Base-by-base conservation (phyloP, 2,797 vertebrate species). In the Pangasius macronema region DNA sequence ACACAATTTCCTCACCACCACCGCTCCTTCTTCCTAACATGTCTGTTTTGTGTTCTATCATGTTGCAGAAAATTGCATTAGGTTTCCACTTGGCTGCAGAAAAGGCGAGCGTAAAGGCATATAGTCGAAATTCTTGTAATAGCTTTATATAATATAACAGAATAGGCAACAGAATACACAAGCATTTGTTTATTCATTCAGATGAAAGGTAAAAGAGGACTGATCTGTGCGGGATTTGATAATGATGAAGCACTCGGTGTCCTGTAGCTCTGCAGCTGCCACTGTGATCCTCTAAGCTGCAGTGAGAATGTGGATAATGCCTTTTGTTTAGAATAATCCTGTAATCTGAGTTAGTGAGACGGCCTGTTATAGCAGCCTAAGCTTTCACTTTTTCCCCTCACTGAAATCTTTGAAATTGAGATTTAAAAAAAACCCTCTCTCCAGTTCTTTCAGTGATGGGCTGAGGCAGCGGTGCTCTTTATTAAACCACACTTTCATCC, bases 291-390 rank as follows among this genome's bases (percentile, higher is more conserved):
- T 89, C 92, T 95, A 95, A 95, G 92, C 93, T 95, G 93, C 93
- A 93, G 93, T 93, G 88, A 89, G 93, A 95, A 93, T 94, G 94
- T 94, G 93, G 92, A 92, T 96, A 95, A 95, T 95, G 94, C 94
- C 95, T 94, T 96, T 96, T 96, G 95, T 96, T 94, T 95, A 91
- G 89, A 93, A 94, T 96, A 96, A 96, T 96, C 95, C 96, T 90
- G 93, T 95, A 95, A 96, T 95, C 94, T 93, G 91, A 93, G 95
- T 94, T 94, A 95, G 94, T 95, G 95, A 96, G 94, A 94, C 90
- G 94, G 94, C 95, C 94, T 93, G 93, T 96, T 96, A 46, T 9
- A 94, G 94, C 93, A 88, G 95, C 92, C 92, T 91, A 87, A 93
- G 89, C 87, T 76, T 93, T 94, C 90, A 89, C 80, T 91, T 93